Base-by-base conservation (phyloP, 2,888 invertebrate species). In the Archips crataeganus region DNA sequence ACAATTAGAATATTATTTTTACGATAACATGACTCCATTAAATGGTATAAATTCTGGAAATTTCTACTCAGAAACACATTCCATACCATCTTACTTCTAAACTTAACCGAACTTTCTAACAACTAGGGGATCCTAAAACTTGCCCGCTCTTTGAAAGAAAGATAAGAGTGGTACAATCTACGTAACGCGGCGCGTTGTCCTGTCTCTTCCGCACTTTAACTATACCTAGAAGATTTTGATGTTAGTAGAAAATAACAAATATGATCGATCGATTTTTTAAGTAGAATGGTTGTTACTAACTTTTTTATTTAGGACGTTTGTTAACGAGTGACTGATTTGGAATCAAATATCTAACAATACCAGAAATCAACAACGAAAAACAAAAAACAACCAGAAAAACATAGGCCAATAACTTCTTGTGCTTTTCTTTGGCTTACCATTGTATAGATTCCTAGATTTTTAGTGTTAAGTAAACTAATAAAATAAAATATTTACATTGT, bases 101-200 rank as follows among this genome's bases (percentile, higher is more conserved):
- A 32, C 66, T 60, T 23, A 64, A 66, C 45, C 57, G 36, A 68
- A 67, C 42, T 51, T 11, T 23, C 47, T 23, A 47, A 63, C 78
- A 87, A 84, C 86, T 84, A 80, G 83, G 84, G 84, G 88, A 89
- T 88, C 80, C 85, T 90, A 91, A 91, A 91, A 89, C 88, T 92
- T 91, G 78, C 77, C 5, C 51, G 36, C 39, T 11, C 54, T 62
- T 62, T n/a, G 34, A 36, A 61, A 36, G 59, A 59, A 61, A 6
- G 64, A 64, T 47, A n/a, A 64, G 64, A 49, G 36, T 39, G n/a
- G n/a, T 61, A 39, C 6, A 5, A 32, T 61, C 36, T 61, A 1
- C 34, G 57, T 11, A 6, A 39, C n/a, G 15, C 39, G n/a, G 39
- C 34, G 34, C 34, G 59, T 59, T 4, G 11, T 34, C 4, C 9